These are phyloP conservation scores for Andrena minutula DNA, from an alignment of 2,888 invertebrate species.

Conservation along the genomic window DNA sequence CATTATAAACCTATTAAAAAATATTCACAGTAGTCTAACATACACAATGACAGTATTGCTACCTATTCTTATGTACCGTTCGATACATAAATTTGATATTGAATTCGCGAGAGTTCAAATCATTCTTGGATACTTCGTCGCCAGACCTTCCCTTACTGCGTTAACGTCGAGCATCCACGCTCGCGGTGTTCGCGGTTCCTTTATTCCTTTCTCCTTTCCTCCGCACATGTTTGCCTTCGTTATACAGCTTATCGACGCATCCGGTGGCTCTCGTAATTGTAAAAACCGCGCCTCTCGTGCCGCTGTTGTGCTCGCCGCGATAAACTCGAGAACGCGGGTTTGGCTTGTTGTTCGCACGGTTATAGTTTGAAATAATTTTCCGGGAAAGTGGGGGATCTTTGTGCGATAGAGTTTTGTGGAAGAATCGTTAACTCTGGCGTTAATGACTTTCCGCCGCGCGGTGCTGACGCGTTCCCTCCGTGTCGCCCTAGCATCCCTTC, in stretches of 20 bases:
- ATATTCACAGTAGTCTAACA: constrained; percentile 83
- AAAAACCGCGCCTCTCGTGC: constrained; percentile 38
- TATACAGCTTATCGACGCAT: neutral
- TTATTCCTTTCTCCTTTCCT: neutral
- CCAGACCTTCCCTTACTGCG: constrained; percentile 10
- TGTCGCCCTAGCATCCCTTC: neutral
- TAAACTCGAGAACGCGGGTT: constrained; percentile 57
- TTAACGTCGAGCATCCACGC: neutral
- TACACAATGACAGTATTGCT: constrained; percentile 79
- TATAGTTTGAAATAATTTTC: constrained; percentile 64
- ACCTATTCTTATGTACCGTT: constrained; percentile 70
- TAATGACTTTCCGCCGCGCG: constrained; percentile 35
- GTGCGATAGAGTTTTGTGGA: constrained; percentile 28
- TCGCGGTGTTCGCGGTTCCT: neutral
- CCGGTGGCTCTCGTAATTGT: constrained; percentile 15
- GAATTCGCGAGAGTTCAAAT: constrained; percentile 61
- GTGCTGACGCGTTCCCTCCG: constrained; percentile 7
- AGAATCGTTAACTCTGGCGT: constrained; percentile 42
- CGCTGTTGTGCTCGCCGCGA: constrained; percentile 34
- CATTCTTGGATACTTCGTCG: neutral
- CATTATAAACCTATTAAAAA: constrained; percentile 83
- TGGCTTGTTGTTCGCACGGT: constrained; percentile 33
- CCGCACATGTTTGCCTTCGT: neutral
- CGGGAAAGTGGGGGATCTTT: constrained; percentile 35
- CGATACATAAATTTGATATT: constrained; percentile 72